Evolutionary conservation across 1,140 invertebrate genomes (phyloP), one percentile per base, ranked within the genome.

Genomic region (Latrodectus geometricus): DNA sequence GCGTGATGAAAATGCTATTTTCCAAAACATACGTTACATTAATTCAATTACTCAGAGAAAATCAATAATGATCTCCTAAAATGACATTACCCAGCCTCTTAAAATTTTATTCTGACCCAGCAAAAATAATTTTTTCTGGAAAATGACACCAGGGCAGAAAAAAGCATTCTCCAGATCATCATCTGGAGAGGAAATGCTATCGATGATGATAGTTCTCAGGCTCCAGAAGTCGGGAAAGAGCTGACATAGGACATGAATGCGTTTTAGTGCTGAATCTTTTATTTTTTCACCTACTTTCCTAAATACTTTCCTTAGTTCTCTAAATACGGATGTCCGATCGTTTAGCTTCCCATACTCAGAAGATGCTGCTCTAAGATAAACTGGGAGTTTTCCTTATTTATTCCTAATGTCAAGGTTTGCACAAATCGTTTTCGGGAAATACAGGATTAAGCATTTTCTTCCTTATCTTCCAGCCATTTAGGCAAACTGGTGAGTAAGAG

Each of bases 391-490:
- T 61, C 54, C 54, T 17, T 61, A 61, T 61, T 61, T 61, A 61
- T 61, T 61, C 54, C 54, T 61, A 61, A 61, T 61, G 54, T 61
- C 54, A 61, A 61, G 54, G 54, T 61, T 61, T 61, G 54, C 54
- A 61, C 54, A 61, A 61, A 61, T 61, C 54, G 54, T 61, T 61
- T 61, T 61, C 54, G 54, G 54, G 74, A 76, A 76, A 56, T 76
- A 23, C 23, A 12, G 74, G 74, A 76, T 76, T 76, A 76, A 61
- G 74, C 35, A n/a, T 61, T 48, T 76, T 61, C 74, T 61, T 61
- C 54, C 54, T 61, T 61, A 61, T 61, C 54, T 61, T 76, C 21
- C 74, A 23, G 74, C 74, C 52, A 76, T 56, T 76, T 76, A 56
- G 52, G 74, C 21, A 76, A 76, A 21, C 12, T 20, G 74, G 23